phyloP scores from a whole-genome alignment of 2,113 vertebrate species.

The Serinus canaria region DNA sequence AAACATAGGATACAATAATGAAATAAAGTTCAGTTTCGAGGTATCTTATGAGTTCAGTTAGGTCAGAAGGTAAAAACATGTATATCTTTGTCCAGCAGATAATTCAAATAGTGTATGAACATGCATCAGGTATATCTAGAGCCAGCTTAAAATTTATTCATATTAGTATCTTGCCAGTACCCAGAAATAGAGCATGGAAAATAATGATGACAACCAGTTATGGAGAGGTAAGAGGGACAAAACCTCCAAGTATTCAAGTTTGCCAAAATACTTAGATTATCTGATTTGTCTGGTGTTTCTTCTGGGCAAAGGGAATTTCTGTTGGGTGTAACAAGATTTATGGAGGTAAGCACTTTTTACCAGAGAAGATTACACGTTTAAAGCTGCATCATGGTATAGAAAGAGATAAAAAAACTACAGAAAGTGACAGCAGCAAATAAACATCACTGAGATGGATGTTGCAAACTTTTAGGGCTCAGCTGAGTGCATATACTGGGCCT shows the following conservation, averaged over 20 bases:
- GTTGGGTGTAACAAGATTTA: neutral
- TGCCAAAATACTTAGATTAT: neutral
- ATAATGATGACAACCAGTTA: neutral
- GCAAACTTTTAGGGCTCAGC: neutral
- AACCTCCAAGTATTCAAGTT: neutral
- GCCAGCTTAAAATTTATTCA: neutral
- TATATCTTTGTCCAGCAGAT: neutral
- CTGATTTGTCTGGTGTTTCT: neutral
- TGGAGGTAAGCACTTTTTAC: neutral
- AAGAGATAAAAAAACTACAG: neutral
- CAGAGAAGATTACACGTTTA: neutral
- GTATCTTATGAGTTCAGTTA: neutral
- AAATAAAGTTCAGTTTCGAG: neutral
- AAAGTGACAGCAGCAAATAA: neutral
- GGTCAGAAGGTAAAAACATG: neutral
- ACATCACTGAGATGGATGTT: neutral
- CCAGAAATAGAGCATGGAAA: neutral
- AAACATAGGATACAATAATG: neutral
- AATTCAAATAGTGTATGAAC: neutral
- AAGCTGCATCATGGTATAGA: neutral
- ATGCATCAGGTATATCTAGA: neutral
- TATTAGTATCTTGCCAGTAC: neutral
- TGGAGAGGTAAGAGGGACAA: neutral
- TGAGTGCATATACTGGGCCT: neutral
- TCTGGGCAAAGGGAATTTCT: neutral